phyloP scores from a whole-genome alignment of 2,797 vertebrate species.

The Sebastes taczanowskii region DNA sequence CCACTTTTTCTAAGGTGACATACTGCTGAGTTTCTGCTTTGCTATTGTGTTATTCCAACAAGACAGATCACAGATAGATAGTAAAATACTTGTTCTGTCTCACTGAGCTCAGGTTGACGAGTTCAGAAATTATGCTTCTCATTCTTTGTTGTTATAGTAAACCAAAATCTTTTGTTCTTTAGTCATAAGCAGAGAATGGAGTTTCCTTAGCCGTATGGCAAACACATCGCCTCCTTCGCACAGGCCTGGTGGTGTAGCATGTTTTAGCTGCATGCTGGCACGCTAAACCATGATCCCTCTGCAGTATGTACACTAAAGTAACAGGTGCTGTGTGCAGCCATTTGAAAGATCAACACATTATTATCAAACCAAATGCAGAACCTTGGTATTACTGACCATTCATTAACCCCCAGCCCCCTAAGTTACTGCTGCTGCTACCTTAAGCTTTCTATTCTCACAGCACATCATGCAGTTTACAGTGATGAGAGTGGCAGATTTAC shows the following conservation, averaged over 20 bases:
- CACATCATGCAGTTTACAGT: too few species aligned
- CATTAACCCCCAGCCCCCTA: not conserved
- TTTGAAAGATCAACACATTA: not conserved
- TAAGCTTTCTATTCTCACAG: not conserved
- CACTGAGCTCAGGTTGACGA: not conserved
- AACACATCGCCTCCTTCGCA: not conserved
- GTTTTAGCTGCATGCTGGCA: not conserved
- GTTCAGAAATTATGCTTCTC: not conserved
- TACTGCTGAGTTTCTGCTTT: not conserved
- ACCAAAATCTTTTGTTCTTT: not conserved
- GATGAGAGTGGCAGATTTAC: too few species aligned
- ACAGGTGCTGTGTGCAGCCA: not conserved
- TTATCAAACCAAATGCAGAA: not conserved
- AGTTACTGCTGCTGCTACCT: not conserved
- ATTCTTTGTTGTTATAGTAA: not conserved
- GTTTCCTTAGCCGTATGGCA: not conserved
- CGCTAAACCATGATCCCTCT: not conserved
- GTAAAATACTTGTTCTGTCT: not conserved
- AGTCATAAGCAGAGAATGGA: not conserved
- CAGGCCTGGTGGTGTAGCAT: not conserved
- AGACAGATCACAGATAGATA: not conserved
- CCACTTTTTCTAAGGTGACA: not conserved
- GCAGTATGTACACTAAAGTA: not conserved
- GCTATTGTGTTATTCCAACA: not conserved
- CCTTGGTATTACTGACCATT: not conserved